A percentile compares a stretch with the other conserved stretches of the same genome.
Conservation (phyloP, 1,140 invertebrate species). For the Diorhabda carinulata region DNA sequence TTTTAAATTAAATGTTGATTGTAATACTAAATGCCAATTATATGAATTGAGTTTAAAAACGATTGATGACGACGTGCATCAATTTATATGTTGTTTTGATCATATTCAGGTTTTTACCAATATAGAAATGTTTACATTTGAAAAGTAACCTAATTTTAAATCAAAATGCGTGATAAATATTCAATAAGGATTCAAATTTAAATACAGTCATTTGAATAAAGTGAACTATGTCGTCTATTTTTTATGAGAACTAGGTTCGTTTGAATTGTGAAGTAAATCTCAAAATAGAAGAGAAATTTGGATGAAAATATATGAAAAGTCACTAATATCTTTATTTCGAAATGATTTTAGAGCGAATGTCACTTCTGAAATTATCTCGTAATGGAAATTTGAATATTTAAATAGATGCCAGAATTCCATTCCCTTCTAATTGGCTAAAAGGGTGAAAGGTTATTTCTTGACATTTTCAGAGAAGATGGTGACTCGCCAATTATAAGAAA, state of each 20-base stretch:
- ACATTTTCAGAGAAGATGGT: constrained; percentile 3
- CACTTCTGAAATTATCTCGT: neutral
- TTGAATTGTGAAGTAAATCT: no score
- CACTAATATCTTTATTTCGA: neutral
- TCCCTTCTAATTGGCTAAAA: constrained; percentile 12
- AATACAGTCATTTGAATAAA: neutral
- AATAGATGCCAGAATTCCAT: constrained; percentile 6
- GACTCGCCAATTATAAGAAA: no score
- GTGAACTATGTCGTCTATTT: neutral
- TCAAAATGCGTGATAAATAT: neutral
- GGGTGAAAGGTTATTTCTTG: constrained; percentile 12
- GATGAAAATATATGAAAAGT: neutral
- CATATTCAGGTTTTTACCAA: no score
- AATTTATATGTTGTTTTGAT: no score
- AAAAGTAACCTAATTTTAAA: no score
- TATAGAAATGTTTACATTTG: no score
- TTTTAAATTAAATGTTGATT: no score
- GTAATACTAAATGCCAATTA: no score
- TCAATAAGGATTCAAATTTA: neutral
- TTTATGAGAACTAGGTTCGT: neutral
- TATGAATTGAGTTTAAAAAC: no score
- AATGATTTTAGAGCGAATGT: neutral
- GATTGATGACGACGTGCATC: no score
- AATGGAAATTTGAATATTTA: constrained; percentile 12
- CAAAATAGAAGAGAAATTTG: neutral